These are phyloP conservation scores for Nothoprocta pentlandii DNA, from an alignment of 2,113 vertebrate genomes.

Conservation along the genomic window DNA sequence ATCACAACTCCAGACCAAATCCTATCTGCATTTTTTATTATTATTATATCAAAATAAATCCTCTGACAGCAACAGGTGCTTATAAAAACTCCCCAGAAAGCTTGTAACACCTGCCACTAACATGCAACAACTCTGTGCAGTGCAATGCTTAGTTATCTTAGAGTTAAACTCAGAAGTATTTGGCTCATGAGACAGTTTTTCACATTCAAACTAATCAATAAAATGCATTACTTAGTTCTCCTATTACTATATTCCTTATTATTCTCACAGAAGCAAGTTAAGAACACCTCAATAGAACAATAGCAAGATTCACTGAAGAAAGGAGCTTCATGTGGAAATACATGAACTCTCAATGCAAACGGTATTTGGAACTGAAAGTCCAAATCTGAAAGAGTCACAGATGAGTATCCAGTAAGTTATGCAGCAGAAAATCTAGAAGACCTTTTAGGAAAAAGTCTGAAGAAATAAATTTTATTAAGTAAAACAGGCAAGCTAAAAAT, in stretches of 20 bases:
- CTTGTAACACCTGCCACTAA: neutral
- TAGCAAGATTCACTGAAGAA: neutral
- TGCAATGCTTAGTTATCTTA: neutral
- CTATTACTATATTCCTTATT: neutral
- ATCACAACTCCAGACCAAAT: neutral
- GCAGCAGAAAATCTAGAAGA: neutral
- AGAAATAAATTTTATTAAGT: neutral
- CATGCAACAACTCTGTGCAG: neutral
- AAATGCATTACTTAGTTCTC: neutral
- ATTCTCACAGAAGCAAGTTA: neutral
- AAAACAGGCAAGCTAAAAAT: neutral
- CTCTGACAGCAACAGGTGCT: neutral
- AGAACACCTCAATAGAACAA: neutral
- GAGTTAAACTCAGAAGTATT: neutral
- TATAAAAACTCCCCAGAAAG: neutral
- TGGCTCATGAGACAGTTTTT: neutral
- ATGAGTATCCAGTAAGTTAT: neutral
- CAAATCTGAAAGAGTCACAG: neutral
- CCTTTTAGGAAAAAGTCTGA: neutral
- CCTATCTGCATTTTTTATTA: neutral
- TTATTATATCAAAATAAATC: neutral
- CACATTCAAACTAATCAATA: neutral
- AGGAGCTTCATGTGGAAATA: neutral
- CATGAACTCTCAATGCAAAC: neutral
- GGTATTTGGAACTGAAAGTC: neutral